phyloP scores from a whole-genome alignment of 2,797 vertebrate genomes.

The Gephyroberyx darwinii region DNA sequence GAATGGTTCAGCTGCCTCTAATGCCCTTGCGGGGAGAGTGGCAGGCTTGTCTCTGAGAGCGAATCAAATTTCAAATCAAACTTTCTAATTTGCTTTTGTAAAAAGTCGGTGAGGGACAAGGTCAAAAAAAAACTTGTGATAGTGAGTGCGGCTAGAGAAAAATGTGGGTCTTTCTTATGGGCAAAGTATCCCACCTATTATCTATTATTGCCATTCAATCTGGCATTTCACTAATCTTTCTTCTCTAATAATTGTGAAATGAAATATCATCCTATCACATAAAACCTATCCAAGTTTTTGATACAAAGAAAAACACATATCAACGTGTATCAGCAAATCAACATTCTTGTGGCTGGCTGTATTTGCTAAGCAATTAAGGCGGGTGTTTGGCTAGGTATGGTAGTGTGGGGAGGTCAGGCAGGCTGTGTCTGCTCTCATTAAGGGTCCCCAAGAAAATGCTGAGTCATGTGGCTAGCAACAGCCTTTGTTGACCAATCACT shows the following conservation, averaged over 20 bases:
- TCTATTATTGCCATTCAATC: slow-evolving; percentile 23
- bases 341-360: slow-evolving; percentile 50
- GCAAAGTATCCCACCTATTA: background rate
- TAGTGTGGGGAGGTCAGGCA: slow-evolving; percentile 65
- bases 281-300: slow-evolving; percentile 21
- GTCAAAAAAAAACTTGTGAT: slow-evolving; percentile 44
- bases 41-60: slow-evolving; percentile 53
- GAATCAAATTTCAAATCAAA: slow-evolving; percentile 77
- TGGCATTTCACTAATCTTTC: slow-evolving; percentile 45
- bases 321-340: slow-evolving; percentile 49
- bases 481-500: slow-evolving; percentile 38
- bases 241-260: slow-evolving; percentile 28
- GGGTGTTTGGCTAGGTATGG: slow-evolving; percentile 68
- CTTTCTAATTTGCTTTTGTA: slow-evolving; percentile 68
- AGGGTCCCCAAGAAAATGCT: slow-evolving; percentile 60
- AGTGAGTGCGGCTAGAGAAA: slow-evolving; percentile 27
- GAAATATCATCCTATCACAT: slow-evolving; percentile 2
- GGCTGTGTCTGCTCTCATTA: slow-evolving; percentile 70
- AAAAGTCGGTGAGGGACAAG: slow-evolving; percentile 62
- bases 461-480: slow-evolving; percentile 63
- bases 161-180: slow-evolving; percentile 33
- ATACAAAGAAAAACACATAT: slow-evolving; percentile 40
- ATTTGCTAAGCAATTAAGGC: slow-evolving; percentile 68
- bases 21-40: slow-evolving; percentile 63
- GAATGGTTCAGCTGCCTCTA: slow-evolving; percentile 61